These are phyloP conservation scores for Acronicta alni DNA, from an alignment of 2,888 invertebrate species.

Conservation along the genomic window DNA sequence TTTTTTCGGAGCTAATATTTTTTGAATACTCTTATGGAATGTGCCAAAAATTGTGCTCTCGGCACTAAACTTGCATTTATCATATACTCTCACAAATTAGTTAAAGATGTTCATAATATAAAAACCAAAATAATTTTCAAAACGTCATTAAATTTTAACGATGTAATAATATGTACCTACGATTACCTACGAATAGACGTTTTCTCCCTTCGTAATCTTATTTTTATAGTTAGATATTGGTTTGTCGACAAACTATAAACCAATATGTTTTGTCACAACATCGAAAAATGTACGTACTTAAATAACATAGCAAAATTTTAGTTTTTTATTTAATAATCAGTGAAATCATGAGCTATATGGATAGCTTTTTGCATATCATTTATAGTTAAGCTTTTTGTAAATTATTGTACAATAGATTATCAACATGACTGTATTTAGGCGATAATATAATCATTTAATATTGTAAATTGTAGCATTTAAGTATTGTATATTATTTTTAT, in stretches of 20 bases:
- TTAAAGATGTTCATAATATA: constrained; percentile 4
- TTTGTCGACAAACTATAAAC: constrained; percentile 8
- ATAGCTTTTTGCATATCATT: constrained; percentile 88
- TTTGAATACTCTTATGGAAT: constrained; percentile 55
- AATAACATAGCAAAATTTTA: constrained; percentile 25
- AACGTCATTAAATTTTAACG: constrained; percentile 6
- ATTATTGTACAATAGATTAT: constrained; percentile 86
- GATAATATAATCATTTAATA: constrained; percentile 69
- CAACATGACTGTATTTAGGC: constrained; percentile 82
- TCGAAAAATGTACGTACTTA: constrained; percentile 25
- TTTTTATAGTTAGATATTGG: constrained; percentile 14
- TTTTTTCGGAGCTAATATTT: constrained; percentile 50
- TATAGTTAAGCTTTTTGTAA: constrained; percentile 86
- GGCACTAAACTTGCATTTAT: constrained; percentile 56
- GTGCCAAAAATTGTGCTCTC: constrained; percentile 52
- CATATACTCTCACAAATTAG: constrained; percentile 29
- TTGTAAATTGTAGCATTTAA: constrained; percentile 70
- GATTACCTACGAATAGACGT: background rate
- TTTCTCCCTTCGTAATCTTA: background rate
- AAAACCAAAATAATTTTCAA: constrained; percentile 18
- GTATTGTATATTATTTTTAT: constrained; percentile 79
- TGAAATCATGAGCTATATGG: constrained; percentile 56
- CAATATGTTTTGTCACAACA: constrained; percentile 16
- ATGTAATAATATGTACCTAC: background rate
- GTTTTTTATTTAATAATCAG: constrained; percentile 45